Evolutionary conservation across 2,888 invertebrate genomes (phyloP), one percentile per base, ranked within the genome.

Genomic region (Empis stercorea): DNA sequence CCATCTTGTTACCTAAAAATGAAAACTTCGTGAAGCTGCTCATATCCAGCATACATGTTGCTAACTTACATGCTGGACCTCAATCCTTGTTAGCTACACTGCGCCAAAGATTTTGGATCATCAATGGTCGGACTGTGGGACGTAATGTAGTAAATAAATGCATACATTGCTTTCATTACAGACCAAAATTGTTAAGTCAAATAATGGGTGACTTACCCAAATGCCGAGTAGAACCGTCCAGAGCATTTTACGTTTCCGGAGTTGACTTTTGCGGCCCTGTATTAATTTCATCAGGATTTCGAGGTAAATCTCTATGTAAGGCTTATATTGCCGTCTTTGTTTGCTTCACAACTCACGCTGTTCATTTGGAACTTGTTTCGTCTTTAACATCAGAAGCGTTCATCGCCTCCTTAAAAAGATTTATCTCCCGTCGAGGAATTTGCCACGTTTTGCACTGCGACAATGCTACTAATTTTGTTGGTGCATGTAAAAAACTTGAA

Each of bases 401-500:
- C 40, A 47, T 54, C 14, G 51, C 48, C 2, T 41, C 49, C 2
- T 17, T 54, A 9, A 51, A 50, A 43, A 39, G 52, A n/a, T 54
- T 56, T 27, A 44, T 54, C 2, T 3, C 13, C 10, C 40, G 56
- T 10, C 36, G 54, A 38, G 51, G 52, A 1, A 5, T 51, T 5
- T 54, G 51, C 17, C 10, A 23, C 2, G 36, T 47, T 10, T 30
- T 55, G 2, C 47, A 45, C 36, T 52, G 52, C 20, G 50, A 54
- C 30, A 54, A 54, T 43, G 53, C 48, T 10, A 52, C 50, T n/a
- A 53, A 52, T 41, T 53, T 53, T 38, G 50, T 50, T 11, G 53
- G 50, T 11, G 48, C 52, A n/a, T 43, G 50, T 14, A 37, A 46
- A 13, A 43, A 50, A 16, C 23, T 55, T n/a, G 37, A 50, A 11